These are phyloP conservation scores for Lates calcarifer DNA, from an alignment of 2,113 vertebrate genomes.

Conservation along the genomic window DNA sequence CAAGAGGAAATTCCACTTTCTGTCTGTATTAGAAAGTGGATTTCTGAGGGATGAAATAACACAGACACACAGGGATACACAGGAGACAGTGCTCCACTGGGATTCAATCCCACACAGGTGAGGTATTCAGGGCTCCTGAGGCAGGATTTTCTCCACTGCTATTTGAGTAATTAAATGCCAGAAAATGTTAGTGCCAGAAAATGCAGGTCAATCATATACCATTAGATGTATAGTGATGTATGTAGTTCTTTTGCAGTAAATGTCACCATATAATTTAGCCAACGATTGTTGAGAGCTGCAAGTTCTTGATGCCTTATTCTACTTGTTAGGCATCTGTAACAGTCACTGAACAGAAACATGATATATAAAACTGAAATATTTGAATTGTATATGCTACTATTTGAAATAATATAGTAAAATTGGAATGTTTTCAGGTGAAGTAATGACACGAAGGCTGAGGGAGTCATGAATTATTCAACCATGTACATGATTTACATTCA, in stretches of 20 bases:
- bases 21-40: not conserved
- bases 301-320: not conserved
- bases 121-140: not conserved
- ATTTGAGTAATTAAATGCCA: not conserved
- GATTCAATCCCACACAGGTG: slow-evolving; percentile 5
- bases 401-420: not conserved
- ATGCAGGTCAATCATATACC: not conserved
- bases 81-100: not conserved
- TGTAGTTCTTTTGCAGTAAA: slow-evolving; percentile 10
- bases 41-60: too few species aligned
- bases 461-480: slow-evolving; percentile 56
- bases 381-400: not conserved
- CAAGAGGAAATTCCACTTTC: not conserved
- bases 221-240: not conserved
- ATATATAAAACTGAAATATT: not conserved
- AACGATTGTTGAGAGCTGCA: not conserved
- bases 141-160: too few species aligned
- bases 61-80: not conserved
- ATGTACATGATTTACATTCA: slow-evolving; percentile 31
- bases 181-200: not conserved
- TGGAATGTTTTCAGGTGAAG: slow-evolving; percentile 20
- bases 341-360: not conserved
- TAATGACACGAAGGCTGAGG: not conserved
- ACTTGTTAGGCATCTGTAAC: not conserved
- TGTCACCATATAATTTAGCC: not conserved